Base-by-base conservation (phyloP, 1,140 invertebrate species). In the Calosoma granatense region DNA sequence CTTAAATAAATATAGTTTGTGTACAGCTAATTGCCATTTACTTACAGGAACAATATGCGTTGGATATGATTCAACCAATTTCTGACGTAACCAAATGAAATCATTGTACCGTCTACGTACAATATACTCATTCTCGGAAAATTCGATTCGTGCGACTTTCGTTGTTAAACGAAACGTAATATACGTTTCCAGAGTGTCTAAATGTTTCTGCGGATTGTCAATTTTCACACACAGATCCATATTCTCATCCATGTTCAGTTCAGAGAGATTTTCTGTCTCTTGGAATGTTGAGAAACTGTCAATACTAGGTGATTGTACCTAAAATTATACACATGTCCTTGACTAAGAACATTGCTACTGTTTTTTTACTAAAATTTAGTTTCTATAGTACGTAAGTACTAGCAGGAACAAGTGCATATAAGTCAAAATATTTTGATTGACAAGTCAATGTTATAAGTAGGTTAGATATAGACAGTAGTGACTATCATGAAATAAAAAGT, bases 201-300 rank as follows among this genome's bases (percentile, higher is more conserved):
- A 75, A 70, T 87, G 84, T 67, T 87, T 88, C 60, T 88, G 85
- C n/a, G 86, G 86, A 73, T 85, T 85, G 60, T 88, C 86, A 17
- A 88, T 84, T 70, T 80, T 76, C 0, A 87, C 77, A 67, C 82
- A 79, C 11, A 88, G 68, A 67, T 88, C 85, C 15, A 77, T 71
- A 59, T 73, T 67, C 56, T 74, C 73, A 60, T 79, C 78, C 36
- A 74, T 61, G 62, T 76, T 75, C 54, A 79, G 73, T 59, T 81
- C 78, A 1, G 76, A 76, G 22, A 73, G 65, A 36, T 77, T 78
- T 60, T 81, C 72, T 20, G 71, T 76, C 56, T 82, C 79, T 22
- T 77, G 76, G 30, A 81, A 69, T 17, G 79, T 81, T 0, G 79
- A 82, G 66, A 82, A 81, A 61, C 81, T 82, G 55, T 82, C 80